Conservation (phyloP, 1,140 invertebrate genomes). For the Antheraea mylitta region DNA sequence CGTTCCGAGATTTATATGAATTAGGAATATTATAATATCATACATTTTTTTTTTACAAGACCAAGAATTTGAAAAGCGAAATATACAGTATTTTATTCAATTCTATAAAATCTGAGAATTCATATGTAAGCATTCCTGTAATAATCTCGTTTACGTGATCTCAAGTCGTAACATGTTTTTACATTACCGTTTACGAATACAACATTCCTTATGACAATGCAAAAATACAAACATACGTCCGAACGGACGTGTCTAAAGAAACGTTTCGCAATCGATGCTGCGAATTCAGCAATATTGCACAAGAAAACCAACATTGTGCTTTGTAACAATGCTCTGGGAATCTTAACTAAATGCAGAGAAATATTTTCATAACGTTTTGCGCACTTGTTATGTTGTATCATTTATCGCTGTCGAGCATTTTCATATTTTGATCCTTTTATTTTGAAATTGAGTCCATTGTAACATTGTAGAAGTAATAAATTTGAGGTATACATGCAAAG, state of each 20-base stretch:
- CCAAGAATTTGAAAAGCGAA: no score
- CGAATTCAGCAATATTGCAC: slow-evolving; percentile 62
- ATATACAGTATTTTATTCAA: no score
- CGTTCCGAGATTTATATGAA: no score
- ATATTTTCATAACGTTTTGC: slow-evolving; percentile 27
- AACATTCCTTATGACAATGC: slow-evolving; percentile 44
- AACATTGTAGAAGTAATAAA: not conserved
- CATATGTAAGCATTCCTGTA: not conserved
- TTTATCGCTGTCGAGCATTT: not conserved
- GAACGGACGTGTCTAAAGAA: slow-evolving; percentile 46
- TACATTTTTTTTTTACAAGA: no score
- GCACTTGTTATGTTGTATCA: slow-evolving; percentile 18
- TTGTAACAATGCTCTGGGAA: slow-evolving; percentile 49
- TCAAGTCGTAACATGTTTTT: slow-evolving; percentile 2
- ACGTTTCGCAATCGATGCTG: slow-evolving; percentile 50
- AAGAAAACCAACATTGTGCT: slow-evolving; percentile 60
- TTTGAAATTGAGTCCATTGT: not conserved
- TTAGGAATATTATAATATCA: no score
- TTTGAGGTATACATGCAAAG: not conserved
- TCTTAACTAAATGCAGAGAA: slow-evolving; percentile 39
- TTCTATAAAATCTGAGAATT: not conserved
- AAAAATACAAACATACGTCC: slow-evolving; percentile 44
- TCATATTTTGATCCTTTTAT: slow-evolving; percentile 8
- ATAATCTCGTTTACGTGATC: not conserved
- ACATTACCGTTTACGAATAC: slow-evolving; percentile 35